Evolutionary conservation across 2,797 vertebrate genomes (phyloP), one percentile per base, ranked within the genome.

Genomic region (Merluccius polli): DNA sequence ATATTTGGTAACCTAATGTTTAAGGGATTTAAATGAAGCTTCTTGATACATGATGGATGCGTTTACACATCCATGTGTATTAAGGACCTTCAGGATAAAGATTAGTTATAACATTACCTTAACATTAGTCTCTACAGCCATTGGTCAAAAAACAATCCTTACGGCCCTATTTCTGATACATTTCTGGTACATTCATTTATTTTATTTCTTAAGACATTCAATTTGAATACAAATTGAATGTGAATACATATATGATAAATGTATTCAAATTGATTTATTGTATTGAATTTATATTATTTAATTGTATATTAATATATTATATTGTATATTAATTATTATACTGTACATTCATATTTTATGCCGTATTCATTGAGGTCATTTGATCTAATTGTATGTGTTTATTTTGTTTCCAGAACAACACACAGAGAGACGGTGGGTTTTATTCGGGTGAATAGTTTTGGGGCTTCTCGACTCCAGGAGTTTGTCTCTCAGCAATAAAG

Each of bases 81-180:
- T 8, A 21, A 52, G n/a, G 75, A 75, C 35, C 75, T 79, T 83
- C 73, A 74, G 81, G 73, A 79, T 82, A 3, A 63, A 52, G 48
- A 52, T n/a, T n/a, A n/a, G n/a, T n/a, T n/a, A n/a, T n/a, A n/a
- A n/a, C n/a, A n/a, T n/a, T n/a, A n/a, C n/a, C n/a, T n/a, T n/a
- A 52, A 21, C 6, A 52, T 52, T 52, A n/a, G 52, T 27, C 52
- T 63, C 52, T n/a, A 4, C 5, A 52, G 52, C n/a, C 52, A 10
- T 38, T 27, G 21, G n/a, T 24, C 21, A 9, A 5, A 24, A 63
- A 27, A 52, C 44, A 52, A 12, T 38, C 13, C 44, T 48, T 4
- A 48, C 4, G 5, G 12, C n/a, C 48, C 48, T 52, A 52, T 52
- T 52, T n/a, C 48, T 21, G 52, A 63, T 27, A 11, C 2, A 63